phyloP scores from a whole-genome alignment of 2,113 vertebrate genomes.

The Oenanthe melanoleuca region DNA sequence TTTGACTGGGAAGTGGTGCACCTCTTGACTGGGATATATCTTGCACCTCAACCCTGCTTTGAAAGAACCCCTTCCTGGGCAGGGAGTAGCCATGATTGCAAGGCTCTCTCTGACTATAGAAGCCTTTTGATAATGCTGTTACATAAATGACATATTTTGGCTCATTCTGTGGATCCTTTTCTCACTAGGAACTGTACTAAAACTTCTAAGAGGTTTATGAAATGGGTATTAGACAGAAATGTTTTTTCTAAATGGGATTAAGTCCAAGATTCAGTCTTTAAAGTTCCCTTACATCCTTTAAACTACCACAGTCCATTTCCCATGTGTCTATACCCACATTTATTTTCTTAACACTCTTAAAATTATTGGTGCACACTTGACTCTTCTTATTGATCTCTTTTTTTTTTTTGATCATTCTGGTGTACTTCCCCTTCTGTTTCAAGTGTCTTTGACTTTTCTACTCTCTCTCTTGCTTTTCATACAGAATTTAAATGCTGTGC shows the following conservation, averaged over 20 bases:
- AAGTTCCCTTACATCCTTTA: background rate
- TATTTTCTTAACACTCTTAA: conserved; percentile 25
- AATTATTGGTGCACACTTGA: background rate
- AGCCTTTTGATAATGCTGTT: conserved; percentile 17
- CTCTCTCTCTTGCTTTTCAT: background rate
- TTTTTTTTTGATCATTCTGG: background rate
- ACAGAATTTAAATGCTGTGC: background rate
- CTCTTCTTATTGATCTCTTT: background rate
- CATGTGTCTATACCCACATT: background rate
- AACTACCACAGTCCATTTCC: background rate
- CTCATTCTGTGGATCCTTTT: conserved; percentile 8
- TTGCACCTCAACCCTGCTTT: background rate
- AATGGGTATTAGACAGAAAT: background rate
- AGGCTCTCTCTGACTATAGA: background rate
- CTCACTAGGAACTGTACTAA: background rate
- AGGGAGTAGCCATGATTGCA: background rate
- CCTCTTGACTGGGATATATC: too few relatives aligned
- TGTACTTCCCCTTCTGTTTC: background rate
- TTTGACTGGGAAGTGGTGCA: background rate
- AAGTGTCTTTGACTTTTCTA: background rate
- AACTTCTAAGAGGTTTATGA: conserved; percentile 42
- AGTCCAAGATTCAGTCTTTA: background rate
- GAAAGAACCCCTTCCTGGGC: background rate
- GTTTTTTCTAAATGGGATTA: conserved; percentile 28
- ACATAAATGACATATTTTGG: background rate